These are phyloP conservation scores for Silurus glanis DNA, from an alignment of 2,113 vertebrate species.

Conservation along the genomic window DNA sequence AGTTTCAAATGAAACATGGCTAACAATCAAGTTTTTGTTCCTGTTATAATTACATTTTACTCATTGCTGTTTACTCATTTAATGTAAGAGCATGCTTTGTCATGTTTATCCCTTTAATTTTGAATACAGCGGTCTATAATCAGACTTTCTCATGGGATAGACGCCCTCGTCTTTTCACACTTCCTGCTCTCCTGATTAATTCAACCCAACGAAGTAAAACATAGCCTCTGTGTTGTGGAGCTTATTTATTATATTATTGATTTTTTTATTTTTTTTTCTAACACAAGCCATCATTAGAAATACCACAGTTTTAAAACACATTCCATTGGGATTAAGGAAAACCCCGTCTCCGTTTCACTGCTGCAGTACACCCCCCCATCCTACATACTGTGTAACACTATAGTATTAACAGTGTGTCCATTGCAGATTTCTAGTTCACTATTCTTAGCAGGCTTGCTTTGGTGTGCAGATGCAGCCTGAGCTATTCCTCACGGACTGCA, in stretches of 20 bases:
- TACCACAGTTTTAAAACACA: background rate
- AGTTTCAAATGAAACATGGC: too few relatives aligned
- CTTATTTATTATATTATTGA: background rate
- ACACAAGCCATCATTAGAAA: background rate
- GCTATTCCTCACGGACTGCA: constrained; percentile 38
- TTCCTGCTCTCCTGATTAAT: background rate
- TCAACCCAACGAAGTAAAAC: background rate
- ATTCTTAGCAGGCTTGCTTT: constrained; percentile 19
- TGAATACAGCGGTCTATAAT: background rate
- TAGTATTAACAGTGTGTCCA: background rate
- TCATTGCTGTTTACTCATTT: too few relatives aligned
- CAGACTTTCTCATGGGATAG: background rate
- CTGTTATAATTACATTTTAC: too few relatives aligned
- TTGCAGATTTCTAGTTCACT: background rate
- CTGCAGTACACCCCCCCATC: background rate
- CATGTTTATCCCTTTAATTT: too few relatives aligned
- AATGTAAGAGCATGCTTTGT: too few relatives aligned
- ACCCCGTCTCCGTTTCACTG: background rate
- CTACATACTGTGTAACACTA: background rate
- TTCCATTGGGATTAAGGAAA: background rate
- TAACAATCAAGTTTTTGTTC: too few relatives aligned
- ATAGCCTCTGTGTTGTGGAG: too few relatives aligned
- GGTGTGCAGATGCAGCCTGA: constrained; percentile 25
- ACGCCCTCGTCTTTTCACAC: background rate
- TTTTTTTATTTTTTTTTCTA: background rate